phyloP scores from a whole-genome alignment of 1,140 invertebrate genomes.

The Trichomalopsis sarcophagae region DNA sequence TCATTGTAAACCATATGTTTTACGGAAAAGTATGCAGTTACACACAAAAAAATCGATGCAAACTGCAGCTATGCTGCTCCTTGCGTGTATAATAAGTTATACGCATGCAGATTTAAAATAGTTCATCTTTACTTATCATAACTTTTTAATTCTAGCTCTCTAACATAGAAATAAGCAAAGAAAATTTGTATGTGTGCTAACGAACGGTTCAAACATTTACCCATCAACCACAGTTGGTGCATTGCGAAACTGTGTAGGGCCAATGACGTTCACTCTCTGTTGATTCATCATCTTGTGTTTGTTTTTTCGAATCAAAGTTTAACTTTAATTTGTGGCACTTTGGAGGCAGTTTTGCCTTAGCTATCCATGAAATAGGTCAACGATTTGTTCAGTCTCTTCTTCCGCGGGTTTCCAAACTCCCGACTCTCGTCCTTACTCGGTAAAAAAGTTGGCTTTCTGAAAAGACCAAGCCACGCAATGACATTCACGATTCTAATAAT shows the following conservation, averaged over 20 bases:
- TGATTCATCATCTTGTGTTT: conserved; percentile 58
- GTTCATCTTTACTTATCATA: no score
- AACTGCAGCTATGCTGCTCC: no score
- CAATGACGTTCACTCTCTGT: conserved; percentile 56
- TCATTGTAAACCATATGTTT: no score
- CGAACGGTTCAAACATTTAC: conserved; percentile 51
- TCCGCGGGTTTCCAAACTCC: background rate
- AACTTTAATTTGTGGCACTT: background rate
- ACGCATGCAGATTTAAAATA: no score
- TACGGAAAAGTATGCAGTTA: no score
- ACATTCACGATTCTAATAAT: background rate
- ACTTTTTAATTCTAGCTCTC: no score
- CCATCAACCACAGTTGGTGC: conserved; percentile 56
- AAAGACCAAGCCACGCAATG: background rate
- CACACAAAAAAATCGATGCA: no score
- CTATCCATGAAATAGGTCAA: conserved; percentile 21
- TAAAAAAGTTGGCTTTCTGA: background rate
- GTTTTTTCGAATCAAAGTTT: background rate
- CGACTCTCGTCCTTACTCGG: background rate
- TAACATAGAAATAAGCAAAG: no score
- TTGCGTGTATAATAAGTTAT: no score
- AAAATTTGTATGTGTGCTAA: background rate
- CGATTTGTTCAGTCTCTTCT: background rate
- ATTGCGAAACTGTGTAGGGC: conserved; percentile 61
- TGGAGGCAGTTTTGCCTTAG: background rate